Conservation (phyloP, 2,113 vertebrate species). For the Hoplias malabaricus region DNA sequence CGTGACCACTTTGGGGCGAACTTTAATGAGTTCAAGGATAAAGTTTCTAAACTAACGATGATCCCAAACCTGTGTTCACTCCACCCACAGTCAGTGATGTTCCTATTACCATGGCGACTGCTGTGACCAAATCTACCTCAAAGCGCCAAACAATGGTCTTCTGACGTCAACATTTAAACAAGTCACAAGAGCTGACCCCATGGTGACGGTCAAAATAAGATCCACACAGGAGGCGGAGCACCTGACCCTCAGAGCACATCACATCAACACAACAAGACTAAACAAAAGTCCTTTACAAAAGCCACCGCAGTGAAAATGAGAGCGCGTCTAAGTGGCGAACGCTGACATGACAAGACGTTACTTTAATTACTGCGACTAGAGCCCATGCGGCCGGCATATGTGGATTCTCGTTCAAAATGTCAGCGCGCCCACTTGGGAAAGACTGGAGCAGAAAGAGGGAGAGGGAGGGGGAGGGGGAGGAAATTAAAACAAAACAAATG, state of each 20-base stretch:
- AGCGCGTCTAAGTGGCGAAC: not conserved
- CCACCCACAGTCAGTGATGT: no score
- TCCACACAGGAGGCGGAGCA: not conserved
- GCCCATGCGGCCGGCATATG: conserved; percentile 43
- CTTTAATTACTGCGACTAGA: conserved; percentile 48
- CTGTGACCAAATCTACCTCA: no score
- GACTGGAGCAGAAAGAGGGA: not conserved
- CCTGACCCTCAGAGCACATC: not conserved
- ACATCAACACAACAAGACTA: not conserved
- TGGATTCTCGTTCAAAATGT: conserved; percentile 59
- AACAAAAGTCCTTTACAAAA: not conserved
- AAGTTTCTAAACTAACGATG: no score
- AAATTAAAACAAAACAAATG: conserved; percentile 50
- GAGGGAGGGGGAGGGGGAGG: not conserved
- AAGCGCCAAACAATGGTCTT: no score
- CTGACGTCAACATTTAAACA: no score
- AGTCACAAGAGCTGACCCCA: not conserved
- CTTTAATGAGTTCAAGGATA: no score
- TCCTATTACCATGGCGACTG: no score
- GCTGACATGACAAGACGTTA: conserved; percentile 45
- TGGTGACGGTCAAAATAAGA: not conserved
- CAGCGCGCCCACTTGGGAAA: conserved; percentile 56
- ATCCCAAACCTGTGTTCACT: no score
- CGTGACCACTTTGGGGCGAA: no score
- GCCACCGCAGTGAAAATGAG: not conserved